These are phyloP conservation scores for Philereme transversata DNA, from an alignment of 2,888 invertebrate genomes.

Conservation along the genomic window DNA sequence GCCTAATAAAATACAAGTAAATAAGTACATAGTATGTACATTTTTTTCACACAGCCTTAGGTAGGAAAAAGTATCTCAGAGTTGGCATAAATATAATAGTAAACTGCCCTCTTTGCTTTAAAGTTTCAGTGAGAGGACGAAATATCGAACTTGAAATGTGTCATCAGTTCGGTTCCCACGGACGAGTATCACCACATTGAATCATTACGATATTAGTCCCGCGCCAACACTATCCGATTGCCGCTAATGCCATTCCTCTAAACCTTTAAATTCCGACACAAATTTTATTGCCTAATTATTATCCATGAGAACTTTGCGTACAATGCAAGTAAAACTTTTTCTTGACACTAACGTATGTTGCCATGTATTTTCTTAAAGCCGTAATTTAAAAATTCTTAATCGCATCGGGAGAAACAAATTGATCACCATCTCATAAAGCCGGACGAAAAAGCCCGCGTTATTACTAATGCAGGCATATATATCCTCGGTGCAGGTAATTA, in stretches of 20 bases:
- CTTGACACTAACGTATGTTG: conserved; percentile 27
- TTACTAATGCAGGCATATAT: conserved; percentile 54
- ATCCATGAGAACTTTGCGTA: conserved; percentile 45
- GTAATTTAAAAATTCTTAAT: conserved; percentile 25
- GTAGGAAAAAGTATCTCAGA: too few relatives aligned
- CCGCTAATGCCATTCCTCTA: conserved; percentile 60
- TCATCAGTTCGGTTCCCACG: conserved; percentile 65
- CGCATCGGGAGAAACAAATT: conserved; percentile 24
- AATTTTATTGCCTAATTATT: conserved; percentile 54
- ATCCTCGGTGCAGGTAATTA: conserved; percentile 61
- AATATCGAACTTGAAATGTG: conserved; percentile 8
- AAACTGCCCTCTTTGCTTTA: too few relatives aligned
- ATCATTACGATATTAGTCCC: conserved; percentile 70
- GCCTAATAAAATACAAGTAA: too few relatives aligned
- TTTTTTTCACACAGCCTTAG: too few relatives aligned
- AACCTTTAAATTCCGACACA: conserved; percentile 50
- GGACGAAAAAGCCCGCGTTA: conserved; percentile 42
- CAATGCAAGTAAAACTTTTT: conserved; percentile 33
- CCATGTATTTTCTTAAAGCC: conserved; percentile 29
- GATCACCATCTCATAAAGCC: conserved; percentile 29
- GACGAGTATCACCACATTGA: conserved; percentile 66
- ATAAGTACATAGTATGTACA: too few relatives aligned
- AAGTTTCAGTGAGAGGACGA: too few relatives aligned
- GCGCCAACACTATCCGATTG: conserved; percentile 58
- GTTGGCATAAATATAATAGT: too few relatives aligned